Conservation (phyloP, 2,888 invertebrate genomes). For the Didymodactylos carnosus region DNA sequence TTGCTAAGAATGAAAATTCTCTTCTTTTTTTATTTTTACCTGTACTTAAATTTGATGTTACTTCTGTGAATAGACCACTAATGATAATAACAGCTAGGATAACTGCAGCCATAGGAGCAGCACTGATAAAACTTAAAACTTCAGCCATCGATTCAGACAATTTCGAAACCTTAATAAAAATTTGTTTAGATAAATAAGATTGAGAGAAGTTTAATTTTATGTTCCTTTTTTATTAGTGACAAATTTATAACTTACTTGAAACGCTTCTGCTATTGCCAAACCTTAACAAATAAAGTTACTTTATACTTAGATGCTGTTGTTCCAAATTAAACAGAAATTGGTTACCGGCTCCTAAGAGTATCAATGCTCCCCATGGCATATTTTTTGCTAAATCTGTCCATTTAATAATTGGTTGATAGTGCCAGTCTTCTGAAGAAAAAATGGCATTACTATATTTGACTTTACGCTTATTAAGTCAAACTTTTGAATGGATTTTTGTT, state of each 20-base stretch:
- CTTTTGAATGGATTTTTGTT: conserved; percentile 42
- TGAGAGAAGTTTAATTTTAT: not conserved
- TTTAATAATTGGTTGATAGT: conserved; percentile 47
- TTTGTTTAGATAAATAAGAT: no score
- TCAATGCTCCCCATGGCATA: conserved; percentile 69
- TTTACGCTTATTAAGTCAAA: conserved; percentile 39
- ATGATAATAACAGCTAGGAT: conserved; percentile 55
- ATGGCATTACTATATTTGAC: not conserved
- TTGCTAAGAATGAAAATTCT: no score
- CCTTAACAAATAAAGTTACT: conserved; percentile 46
- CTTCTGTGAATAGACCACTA: conserved; percentile 62
- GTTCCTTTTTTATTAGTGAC: not conserved
- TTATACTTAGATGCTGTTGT: not conserved
- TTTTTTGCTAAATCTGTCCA: conserved; percentile 67
- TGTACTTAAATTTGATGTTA: conserved; percentile 72
- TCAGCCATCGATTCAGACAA: conserved; percentile 55
- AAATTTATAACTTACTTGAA: conserved; percentile 39
- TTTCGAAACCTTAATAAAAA: conserved; percentile 40
- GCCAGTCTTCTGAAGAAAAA: not conserved
- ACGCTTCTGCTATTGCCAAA: conserved; percentile 67
- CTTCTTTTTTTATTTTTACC: no score
- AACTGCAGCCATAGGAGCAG: conserved; percentile 46
- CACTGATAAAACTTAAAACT: conserved; percentile 37
- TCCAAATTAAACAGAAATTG: not conserved
- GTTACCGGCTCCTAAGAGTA: conserved; percentile 42